These are phyloP conservation scores for Pygocentrus nattereri DNA, from an alignment of 2,797 vertebrate species.

Conservation along the genomic window DNA sequence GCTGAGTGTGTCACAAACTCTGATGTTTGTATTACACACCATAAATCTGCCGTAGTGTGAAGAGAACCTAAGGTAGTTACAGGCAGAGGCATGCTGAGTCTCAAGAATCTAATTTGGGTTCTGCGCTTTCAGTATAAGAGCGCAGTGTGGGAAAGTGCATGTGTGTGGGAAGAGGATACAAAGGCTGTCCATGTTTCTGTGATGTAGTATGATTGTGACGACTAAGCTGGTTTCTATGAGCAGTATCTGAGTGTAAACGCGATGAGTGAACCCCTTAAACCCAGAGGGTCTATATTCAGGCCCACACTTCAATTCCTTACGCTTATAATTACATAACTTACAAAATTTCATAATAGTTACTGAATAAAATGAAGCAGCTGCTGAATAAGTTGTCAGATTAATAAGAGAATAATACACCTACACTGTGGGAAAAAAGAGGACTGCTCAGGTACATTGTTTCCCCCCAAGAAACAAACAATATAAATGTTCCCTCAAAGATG, in stretches of 20 bases:
- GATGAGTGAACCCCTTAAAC: not conserved
- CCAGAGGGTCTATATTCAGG: not conserved
- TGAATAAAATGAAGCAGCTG: not conserved
- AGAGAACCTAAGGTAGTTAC: slow-evolving; percentile 13
- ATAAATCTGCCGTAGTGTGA: slow-evolving; percentile 39
- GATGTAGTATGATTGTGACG: not conserved
- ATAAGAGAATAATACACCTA: not conserved
- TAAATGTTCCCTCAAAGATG: no score
- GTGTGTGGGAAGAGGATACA: not conserved
- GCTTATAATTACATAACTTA: not conserved
- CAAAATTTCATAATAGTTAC: not conserved
- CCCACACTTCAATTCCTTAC: not conserved
- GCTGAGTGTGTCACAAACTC: slow-evolving; percentile 26
- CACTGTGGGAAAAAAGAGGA: no score
- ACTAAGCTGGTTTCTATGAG: not conserved
- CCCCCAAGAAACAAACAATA: no score
- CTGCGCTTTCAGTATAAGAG: not conserved
- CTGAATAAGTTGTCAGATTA: not conserved
- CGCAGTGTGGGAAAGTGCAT: slow-evolving; percentile 7
- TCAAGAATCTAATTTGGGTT: not conserved
- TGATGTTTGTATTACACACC: slow-evolving; percentile 15
- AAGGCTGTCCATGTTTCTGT: not conserved
- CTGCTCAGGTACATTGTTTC: no score
- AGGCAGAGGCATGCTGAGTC: not conserved
- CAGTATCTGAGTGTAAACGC: no score